Evolutionary conservation across 2,888 invertebrate genomes (phyloP), one percentile per base, ranked within the genome.

Genomic region (Erynnis tages): DNA sequence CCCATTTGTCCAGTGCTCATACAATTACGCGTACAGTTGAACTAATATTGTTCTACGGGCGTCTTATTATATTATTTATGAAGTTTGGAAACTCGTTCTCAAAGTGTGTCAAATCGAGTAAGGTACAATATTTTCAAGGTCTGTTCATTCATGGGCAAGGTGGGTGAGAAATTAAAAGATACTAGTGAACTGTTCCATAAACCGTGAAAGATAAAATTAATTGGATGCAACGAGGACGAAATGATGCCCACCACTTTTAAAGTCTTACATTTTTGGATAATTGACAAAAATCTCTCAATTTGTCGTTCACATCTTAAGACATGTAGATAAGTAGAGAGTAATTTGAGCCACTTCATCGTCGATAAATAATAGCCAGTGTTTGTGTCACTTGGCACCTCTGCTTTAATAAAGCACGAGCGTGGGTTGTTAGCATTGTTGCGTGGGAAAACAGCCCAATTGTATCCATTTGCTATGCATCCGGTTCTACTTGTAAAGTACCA

Each of bases 401-500:
- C 25, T 49, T 46, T 53, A 55, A 44, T 49, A 47, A 46, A 55
- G 35, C 34, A 34, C 38, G 45, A 65, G 78, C 71, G 82, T 81
- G 73, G 80, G 81, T 67, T 43, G 62, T 58, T 65, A 40, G 49
- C 40, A 21, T 60, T 56, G 63, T 59, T 73, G 81, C 77, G 82
- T 85, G 83, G 81, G 84, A 82, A 82, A 73, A 71, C 67, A 65
- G 64, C 67, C 79, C 75, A 82, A 82, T 78, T 77, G 73, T 68
- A 67, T 62, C 63, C 67, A 66, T 61, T 69, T 66, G 61, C 54
- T 61, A 55, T 65, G 63, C 58, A 66, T 70, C 67, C 67, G 66
- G 63, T 64, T 55, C 63, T 61, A 63, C 58, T 54, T 44, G 30
- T 30, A 14, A 52, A 44, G 30, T 34, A 48, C n/a, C 8, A 38